Evolutionary conservation across 2,888 invertebrate genomes (phyloP).

Genomic region (Cacoxenus indagator): DNA sequence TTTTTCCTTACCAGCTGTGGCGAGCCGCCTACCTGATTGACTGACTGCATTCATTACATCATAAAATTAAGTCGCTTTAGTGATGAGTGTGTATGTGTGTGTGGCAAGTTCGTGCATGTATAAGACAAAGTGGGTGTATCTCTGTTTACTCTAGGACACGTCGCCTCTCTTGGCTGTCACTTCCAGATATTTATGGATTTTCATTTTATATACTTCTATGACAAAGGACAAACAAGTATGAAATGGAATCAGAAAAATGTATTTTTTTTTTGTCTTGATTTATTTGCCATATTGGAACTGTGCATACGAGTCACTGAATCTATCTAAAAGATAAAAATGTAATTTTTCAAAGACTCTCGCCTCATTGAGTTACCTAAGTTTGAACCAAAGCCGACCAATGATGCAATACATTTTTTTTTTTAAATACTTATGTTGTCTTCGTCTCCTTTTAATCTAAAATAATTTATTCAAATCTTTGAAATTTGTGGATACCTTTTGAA

Average conservation of each 20-base stretch:
- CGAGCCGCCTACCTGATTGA: neutral
- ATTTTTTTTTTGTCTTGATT: neutral
- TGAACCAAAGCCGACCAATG: too few species aligned
- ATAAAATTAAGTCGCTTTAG: conserved; percentile 18
- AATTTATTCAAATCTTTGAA: too few species aligned
- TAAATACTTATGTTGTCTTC: too few species aligned
- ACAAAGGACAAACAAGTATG: conserved; percentile 6
- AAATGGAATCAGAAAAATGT: conserved; percentile 6
- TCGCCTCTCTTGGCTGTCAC: conserved; percentile 48
- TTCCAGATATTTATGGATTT: conserved; percentile 48
- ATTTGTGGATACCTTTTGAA: too few species aligned
- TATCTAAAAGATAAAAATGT: too few species aligned
- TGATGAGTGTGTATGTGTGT: neutral
- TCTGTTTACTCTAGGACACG: conserved; percentile 29
- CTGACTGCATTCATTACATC: conserved; percentile 28
- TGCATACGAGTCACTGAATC: neutral
- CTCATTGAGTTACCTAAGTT: too few species aligned
- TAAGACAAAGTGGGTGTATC: neutral
- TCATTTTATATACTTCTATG: neutral
- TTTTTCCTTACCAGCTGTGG: neutral
- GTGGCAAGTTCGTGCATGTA: neutral
- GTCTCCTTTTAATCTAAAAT: too few species aligned
- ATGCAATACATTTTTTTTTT: too few species aligned
- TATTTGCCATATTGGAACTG: neutral
- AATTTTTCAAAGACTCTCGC: too few species aligned